Evolutionary conservation across 2,113 vertebrate species (phyloP), one percentile per base, ranked within the genome.

Genomic region (Polypterus bichir): DNA sequence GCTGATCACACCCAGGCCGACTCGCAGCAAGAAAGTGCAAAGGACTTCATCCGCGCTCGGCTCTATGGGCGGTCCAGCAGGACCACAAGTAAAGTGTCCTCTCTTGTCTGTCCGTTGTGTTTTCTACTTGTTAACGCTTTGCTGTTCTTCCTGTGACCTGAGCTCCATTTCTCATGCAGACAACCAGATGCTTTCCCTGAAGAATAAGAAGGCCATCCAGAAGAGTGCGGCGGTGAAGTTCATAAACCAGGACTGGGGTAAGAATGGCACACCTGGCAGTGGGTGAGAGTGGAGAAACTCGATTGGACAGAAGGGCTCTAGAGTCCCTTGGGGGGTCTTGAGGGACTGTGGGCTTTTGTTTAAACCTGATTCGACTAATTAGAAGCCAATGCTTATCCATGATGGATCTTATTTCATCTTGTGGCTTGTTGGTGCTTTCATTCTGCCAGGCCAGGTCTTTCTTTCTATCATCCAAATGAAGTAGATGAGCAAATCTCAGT

Each of bases 141-240:
- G 4, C 7, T 61, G 7, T 11, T 47, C 47, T 56, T 9, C 44
- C n/a, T 11, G 9, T 47, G 48, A 62, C 6, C 6, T 5, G n/a
- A 3, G 10, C 54, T 64, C 69, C 7, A 1, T 68, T 64, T 66
- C 58, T 0, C 0, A 76, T 76, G 45, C 79, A 98, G 95, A 74
- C 60, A 91, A 87, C 47, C 77, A 93, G 10, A 77, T 90, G 75
- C 89, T 97, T 53, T 97, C 94, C 3, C 69, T 95, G 51, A 70
- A 81, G 59, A 92, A 86, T 59, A 98, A 98, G 82, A 90, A 64
- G 46, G 74, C 65, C 3, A 48, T 4, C 0, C 70, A 83, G 9
- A 90, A 94, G 78, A 83, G 83, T 54, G 84, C 91, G 1, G 92
- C 96, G 0, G 80, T 85, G 65, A 80, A 89, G 65, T 98, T 98